These are phyloP conservation scores for Thryonomys swinderianus DNA, from an alignment of 2,113 vertebrate genomes.

Conservation along the genomic window DNA sequence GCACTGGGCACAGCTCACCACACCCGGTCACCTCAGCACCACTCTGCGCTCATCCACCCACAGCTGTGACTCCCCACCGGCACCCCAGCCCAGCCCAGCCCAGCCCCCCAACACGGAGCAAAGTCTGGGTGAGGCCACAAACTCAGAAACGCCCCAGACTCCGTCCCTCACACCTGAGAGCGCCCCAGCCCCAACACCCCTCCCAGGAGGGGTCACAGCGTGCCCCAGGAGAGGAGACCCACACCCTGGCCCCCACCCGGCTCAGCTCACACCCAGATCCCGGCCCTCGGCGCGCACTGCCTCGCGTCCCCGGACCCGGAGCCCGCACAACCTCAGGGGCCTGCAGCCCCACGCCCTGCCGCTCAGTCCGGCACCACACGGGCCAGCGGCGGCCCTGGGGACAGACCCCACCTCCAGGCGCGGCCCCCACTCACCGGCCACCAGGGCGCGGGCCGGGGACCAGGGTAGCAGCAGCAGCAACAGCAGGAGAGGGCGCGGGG, in stretches of 20 bases:
- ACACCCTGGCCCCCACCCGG: not conserved
- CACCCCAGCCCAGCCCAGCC: not conserved
- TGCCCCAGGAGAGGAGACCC: not conserved
- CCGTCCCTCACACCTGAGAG: not conserved
- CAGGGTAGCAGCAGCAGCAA: not conserved
- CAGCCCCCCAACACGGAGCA: not conserved
- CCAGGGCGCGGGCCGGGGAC: not conserved
- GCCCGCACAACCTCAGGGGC: not conserved
- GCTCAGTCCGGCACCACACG: not conserved
- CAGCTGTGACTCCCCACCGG: not conserved
- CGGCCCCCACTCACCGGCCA: conserved; percentile 70
- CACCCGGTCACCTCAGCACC: not conserved
- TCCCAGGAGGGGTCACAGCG: not conserved
- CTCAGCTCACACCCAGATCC: not conserved
- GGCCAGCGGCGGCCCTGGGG: not conserved
- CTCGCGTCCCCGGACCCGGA: not conserved
- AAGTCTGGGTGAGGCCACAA: accelerated
- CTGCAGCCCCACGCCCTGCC: not conserved
- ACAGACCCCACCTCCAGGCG: not conserved
- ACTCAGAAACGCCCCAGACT: not conserved
- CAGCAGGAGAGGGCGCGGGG: not conserved
- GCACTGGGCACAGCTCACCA: not conserved
- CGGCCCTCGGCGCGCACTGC: not conserved
- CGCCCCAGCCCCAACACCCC: not conserved
- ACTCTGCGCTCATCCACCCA: not conserved